Evolutionary conservation across 2,888 invertebrate species (phyloP).

Genomic region (Nemurella pictetii): DNA sequence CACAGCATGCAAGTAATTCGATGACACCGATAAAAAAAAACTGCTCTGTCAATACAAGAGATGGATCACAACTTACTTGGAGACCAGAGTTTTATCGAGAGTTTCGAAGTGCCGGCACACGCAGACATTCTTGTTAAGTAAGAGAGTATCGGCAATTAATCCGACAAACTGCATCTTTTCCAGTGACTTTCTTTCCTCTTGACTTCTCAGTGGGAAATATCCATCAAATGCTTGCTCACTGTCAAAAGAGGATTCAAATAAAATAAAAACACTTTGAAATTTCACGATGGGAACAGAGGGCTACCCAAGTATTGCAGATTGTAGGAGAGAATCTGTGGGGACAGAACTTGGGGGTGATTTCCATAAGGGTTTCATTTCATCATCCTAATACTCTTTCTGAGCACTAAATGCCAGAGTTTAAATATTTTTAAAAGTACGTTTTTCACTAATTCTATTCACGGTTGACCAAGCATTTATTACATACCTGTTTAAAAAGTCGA

Average conservation of each 20-base stretch:
- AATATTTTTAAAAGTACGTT: too few species aligned
- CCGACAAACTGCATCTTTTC: constrained; percentile 69
- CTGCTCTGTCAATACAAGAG: too few species aligned
- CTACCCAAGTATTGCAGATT: not conserved
- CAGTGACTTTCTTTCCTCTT: constrained; percentile 49
- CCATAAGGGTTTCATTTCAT: too few species aligned
- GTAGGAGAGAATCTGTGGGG: too few species aligned
- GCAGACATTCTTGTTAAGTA: constrained; percentile 93
- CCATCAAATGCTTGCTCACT: constrained; percentile 45
- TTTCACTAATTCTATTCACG: too few species aligned
- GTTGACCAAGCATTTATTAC: not conserved
- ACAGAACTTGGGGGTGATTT: too few species aligned
- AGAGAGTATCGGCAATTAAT: constrained; percentile 84
- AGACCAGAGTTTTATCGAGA: constrained; percentile 76
- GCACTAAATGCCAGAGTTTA: not conserved
- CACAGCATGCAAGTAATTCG: too few species aligned
- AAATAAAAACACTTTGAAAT: not conserved
- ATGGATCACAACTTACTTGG: constrained; percentile 61
- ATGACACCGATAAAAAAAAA: too few species aligned
- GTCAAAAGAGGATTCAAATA: not conserved
- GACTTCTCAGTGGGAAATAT: constrained; percentile 60
- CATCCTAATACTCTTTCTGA: too few species aligned
- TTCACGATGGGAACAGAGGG: not conserved
- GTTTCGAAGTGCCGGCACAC: constrained; percentile 88
- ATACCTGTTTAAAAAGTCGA: constrained; percentile 68